Evolutionary conservation across 1,140 invertebrate genomes (phyloP), one percentile per base, ranked within the genome.

Genomic region (Drosophila nannoptera): DNA sequence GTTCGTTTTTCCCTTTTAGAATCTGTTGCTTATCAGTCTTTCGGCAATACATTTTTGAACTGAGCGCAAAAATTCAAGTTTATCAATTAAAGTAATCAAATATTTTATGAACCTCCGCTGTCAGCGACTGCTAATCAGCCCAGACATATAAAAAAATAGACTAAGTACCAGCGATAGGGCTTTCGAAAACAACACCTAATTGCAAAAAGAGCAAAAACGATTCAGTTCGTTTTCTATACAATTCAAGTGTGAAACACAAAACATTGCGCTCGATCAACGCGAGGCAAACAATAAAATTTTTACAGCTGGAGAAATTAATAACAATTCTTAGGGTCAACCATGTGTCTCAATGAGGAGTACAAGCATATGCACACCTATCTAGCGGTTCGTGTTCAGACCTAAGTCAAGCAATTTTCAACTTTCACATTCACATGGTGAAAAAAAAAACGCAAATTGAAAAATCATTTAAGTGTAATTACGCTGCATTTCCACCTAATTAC

Each of bases 311-410:
- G 35, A 40, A 32, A 35, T 31, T 6, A 67, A 38, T 1, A 36
- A 7, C 6, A 59, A 59, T 65, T 56, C 7, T 16, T 9, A 14
- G 35, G 14, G 2, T 32, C 12, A 32, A 8, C 38, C n/a, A 88
- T 88, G 86, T 88, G 86, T 75, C 77, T 88, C 63, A 86, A 86
- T 67, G 86, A 88, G 66, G 86, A 88, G 66, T 88, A 88, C 62
- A 88, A 86, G 29, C 73, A 88, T 68, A 88, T 88, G 86, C 86
- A 88, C 52, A 71, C 73, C 38, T 86, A 88, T 78, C 69, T 88
- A 48, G 73, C 81, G 86, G 86, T 86, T 64, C 53, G 80, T 84
- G 61, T 53, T 55, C 29, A 11, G 22, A 22, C 22, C 22, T 22
- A 22, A 22, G 22, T 3, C 22, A 22, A 22, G 14, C 46, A 77